phyloP scores from a whole-genome alignment of 1,140 invertebrate species.

The Tribolium madens region DNA sequence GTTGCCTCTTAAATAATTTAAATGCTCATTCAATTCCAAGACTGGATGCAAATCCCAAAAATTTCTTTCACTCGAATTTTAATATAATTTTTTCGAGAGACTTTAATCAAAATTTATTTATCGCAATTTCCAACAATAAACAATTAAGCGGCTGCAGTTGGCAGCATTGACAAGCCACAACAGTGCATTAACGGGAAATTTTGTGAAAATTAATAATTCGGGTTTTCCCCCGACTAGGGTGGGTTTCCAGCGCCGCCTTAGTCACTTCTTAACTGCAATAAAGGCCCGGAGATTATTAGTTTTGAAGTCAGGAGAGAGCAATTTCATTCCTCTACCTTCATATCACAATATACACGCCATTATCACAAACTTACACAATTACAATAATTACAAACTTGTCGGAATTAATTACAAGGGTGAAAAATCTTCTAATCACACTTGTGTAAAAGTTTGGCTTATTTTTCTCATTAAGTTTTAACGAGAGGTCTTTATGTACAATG shows the following conservation, averaged over 20 bases:
- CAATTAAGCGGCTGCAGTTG: background rate
- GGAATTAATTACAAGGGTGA: background rate
- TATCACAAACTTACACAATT: background rate
- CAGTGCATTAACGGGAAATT: background rate
- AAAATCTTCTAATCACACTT: background rate
- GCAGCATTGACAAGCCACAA: background rate
- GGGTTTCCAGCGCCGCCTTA: too few relatives aligned
- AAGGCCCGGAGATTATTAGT: background rate
- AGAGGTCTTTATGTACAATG: background rate
- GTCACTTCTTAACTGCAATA: background rate
- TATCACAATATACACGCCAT: background rate
- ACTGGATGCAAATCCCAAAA: background rate
- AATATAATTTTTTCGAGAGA: too few relatives aligned
- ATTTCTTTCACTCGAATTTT: background rate
- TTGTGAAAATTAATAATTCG: background rate
- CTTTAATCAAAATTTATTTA: background rate
- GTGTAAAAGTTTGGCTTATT: slow-evolving; percentile 3
- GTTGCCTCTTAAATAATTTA: background rate
- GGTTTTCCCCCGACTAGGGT: too few relatives aligned
- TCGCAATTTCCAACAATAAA: too few relatives aligned
- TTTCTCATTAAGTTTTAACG: slow-evolving; percentile 6
- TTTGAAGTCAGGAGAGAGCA: background rate
- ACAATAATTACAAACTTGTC: background rate
- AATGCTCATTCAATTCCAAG: background rate
- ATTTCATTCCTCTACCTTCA: background rate